Evolutionary conservation across 2,797 vertebrate genomes (phyloP), one percentile per base, ranked within the genome.

Genomic region (Pangasius djambal): DNA sequence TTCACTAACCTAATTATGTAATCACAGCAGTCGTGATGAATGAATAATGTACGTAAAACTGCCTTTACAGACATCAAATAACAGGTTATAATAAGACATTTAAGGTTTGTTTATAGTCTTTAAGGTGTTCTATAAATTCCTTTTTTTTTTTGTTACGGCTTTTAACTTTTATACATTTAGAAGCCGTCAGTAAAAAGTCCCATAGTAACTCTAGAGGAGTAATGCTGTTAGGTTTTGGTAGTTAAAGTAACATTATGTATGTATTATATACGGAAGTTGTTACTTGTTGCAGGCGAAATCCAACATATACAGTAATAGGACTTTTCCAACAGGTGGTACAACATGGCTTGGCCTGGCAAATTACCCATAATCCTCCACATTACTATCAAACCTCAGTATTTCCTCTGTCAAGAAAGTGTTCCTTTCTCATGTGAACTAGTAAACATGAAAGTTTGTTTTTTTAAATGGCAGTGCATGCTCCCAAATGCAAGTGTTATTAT

Each of bases 11-110:
- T 87, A 72, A 82, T 86, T 87, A 87, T 72, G 61, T 79, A 87
- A 91, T 77, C 77, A 3, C 89, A 79, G 78, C 74, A 34, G n/a
- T 85, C 59, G 1, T 83, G 75, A 82, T 89, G 79, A 81, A 81
- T 59, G 85, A 13, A 31, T 77, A 67, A 37, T 48, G 82, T 77
- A 86, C 52, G n/a, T 88, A 82, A 90, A 89, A 89, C 88, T 83
- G 88, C 79, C 77, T 92, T 83, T 88, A 90, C 86, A 87, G 55
- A 88, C 72, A 89, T 90, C 85, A 91, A 88, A 91, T 92, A 77
- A 91, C 90, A 90, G 87, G 89, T 83, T 89, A 79, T 83, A 88
- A 90, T 86, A 84, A 87, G 69, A 70, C 37, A n/a, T 90, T 83
- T 89, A 88, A 70, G 55, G 86, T 86, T 85, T 65, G n/a, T 89